Conservation (phyloP, 1,140 invertebrate genomes). For the Cephus cinctus region DNA sequence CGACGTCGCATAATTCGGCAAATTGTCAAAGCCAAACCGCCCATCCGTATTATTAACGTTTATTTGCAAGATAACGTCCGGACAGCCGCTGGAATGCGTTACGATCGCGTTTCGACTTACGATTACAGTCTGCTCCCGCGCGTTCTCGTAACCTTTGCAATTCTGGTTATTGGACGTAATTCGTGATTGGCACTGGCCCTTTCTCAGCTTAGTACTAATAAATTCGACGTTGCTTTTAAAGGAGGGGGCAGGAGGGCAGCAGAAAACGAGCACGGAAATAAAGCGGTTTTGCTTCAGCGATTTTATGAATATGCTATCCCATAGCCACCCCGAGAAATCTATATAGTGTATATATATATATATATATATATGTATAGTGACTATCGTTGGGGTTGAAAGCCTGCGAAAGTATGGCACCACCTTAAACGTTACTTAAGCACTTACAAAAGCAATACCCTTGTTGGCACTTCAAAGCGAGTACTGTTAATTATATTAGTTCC, state of each 20-base stretch:
- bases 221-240: slow-evolving; percentile 37
- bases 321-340: slow-evolving; percentile 16
- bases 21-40: slow-evolving; percentile 39
- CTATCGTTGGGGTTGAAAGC: slow-evolving; percentile 33
- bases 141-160: slow-evolving; percentile 29
- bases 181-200: slow-evolving; percentile 49
- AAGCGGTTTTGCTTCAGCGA: slow-evolving; percentile 49
- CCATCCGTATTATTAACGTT: slow-evolving; percentile 38
- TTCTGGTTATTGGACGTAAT: slow-evolving; percentile 49
- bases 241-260: background rate
- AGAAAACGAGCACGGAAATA: slow-evolving; percentile 33
- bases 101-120: slow-evolving; percentile 25
- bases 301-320: slow-evolving; percentile 55
- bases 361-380: too few relatives aligned
- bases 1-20: slow-evolving; percentile 35
- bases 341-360: too few relatives aligned
- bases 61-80: slow-evolving; percentile 41
- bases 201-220: slow-evolving; percentile 48
- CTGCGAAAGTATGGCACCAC: too few relatives aligned
- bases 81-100: slow-evolving; percentile 27
- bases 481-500: too few relatives aligned
- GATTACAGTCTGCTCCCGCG: background rate
- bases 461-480: too few relatives aligned
- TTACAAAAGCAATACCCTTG: too few relatives aligned
- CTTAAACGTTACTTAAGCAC: too few relatives aligned